These are phyloP conservation scores for Pelvicachromis taeniatus DNA, from an alignment of 2,113 vertebrate genomes.

Conservation along the genomic window DNA sequence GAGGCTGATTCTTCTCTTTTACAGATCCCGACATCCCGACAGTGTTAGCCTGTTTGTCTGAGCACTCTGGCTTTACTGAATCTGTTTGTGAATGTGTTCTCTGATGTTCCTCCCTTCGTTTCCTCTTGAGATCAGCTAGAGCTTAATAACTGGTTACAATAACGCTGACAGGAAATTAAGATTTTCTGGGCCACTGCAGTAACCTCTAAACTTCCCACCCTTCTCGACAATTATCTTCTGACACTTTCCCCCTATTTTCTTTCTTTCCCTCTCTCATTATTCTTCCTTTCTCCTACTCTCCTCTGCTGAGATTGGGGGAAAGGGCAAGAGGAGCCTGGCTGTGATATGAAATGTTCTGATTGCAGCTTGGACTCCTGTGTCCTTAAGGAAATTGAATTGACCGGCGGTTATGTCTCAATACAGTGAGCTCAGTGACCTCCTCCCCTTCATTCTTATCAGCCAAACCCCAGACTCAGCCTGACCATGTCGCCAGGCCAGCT, in stretches of 20 bases:
- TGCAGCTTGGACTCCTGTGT: conserved; percentile 46
- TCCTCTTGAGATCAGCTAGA: conserved; percentile 23
- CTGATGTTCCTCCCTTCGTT: conserved; percentile 8
- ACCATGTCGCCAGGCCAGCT: conserved; percentile 1
- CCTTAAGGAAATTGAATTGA: conserved; percentile 69
- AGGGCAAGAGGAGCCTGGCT: conserved; percentile 43
- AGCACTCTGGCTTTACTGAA: conserved; percentile 19
- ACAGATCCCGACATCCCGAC: conserved; percentile 14
- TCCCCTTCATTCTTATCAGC: conserved; percentile 60
- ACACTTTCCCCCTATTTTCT: background rate
- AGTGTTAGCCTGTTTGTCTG: conserved; percentile 51
- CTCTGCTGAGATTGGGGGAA: conserved; percentile 28
- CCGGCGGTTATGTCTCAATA: conserved; percentile 47
- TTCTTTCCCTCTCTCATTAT: background rate
- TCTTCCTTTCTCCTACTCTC: background rate
- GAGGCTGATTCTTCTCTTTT: conserved; percentile 38
- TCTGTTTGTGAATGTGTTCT: conserved; percentile 32
- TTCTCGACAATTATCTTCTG: background rate
- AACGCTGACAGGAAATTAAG: conserved; percentile 43
- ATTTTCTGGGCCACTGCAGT: conserved; percentile 38
- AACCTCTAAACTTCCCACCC: conserved; percentile 1
- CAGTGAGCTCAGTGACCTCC: conserved; percentile 52
- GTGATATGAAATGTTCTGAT: conserved; percentile 66
- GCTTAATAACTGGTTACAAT: conserved; percentile 48
- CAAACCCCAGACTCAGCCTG: conserved; percentile 34